phyloP scores from a whole-genome alignment of 2,113 vertebrate genomes.

The Poicephalus gulielmi region DNA sequence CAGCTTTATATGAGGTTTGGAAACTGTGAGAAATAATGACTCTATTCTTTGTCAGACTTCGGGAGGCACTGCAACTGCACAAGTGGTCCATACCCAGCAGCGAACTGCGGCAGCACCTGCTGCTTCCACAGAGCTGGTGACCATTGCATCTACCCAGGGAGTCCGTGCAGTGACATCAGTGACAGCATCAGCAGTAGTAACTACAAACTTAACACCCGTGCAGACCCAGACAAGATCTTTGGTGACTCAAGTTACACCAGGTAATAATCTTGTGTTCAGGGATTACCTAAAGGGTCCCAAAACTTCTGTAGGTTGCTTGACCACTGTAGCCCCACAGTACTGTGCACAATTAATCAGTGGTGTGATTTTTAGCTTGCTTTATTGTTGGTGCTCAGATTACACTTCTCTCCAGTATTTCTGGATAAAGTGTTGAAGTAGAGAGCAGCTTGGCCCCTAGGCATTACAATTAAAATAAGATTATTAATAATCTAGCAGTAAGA shows the following conservation, averaged over 20 bases:
- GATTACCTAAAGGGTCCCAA: not conserved
- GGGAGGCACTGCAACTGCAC: conserved; percentile 70
- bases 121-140: conserved; percentile 82
- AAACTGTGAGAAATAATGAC: not conserved
- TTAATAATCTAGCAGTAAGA: not conserved
- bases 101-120: conserved; percentile 73
- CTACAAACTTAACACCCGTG: conserved; percentile 83
- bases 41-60: conserved; percentile 72
- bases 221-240: conserved; percentile 84
- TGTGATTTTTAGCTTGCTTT: not conserved
- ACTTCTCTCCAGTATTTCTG: not conserved
- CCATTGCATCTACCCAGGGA: conserved; percentile 83
- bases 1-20: rapidly evolving
- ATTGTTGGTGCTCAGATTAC: not conserved
- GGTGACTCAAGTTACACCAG: conserved; percentile 83
- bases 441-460: not conserved
- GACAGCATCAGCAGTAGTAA: conserved; percentile 83
- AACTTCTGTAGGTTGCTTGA: not conserved
- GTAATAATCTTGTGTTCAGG: conserved; percentile 31
- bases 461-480: not conserved
- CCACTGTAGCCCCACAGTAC: rapidly evolving
- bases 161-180: conserved; percentile 85
- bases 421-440: not conserved
- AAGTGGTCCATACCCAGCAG: conserved; percentile 90
- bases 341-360: not conserved